Evolutionary conservation across 64 coral and sea anemone genomes (phyloP), one percentile per base, ranked within the genome.

Genomic region (Actinia tenebrosa): DNA sequence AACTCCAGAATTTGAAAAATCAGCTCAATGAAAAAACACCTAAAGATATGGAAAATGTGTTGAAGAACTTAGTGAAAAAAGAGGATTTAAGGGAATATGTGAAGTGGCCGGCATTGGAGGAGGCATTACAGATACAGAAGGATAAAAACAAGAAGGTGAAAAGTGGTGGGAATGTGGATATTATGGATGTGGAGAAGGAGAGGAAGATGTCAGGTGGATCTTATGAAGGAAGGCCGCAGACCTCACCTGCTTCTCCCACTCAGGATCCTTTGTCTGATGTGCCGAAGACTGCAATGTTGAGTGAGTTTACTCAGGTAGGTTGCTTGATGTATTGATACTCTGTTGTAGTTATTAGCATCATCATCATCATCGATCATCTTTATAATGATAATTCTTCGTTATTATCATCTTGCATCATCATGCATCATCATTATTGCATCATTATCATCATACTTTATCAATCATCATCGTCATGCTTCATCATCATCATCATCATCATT

Each of bases 71-170:
- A 42, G 94, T 56, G 2, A 93, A 56, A 30, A 97, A 89, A 58
- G 91, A 97, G 23, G 94, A 97, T 4, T 80, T 97, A 45, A 62
- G 16, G 30, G 30, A 89, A 59, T 96, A 93, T 82, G 94, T 96
- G 3, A 96, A 90, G 79, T 97, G 94, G 94, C 91, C 94, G 15
- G 94, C 94, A 16, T 85, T 97, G 0, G 88, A 97, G 83, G 82
- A 97, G 45, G 94, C 94, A 26, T 56, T 97, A 71, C 92, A 97
- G 16, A 84, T 93, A 15, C 90, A 91, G 63, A 97, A 93, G 78
- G 55, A 45, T 30, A 66, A 19, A 83, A 64, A 71, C 13, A 30
- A 22, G 7, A 60, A 64, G 18, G 9, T 30, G 13, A 61, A 84
- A 92, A 56, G 69, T 60, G 50, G 22, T 20, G 79, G 56, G 45